Evolutionary conservation across 2,113 vertebrate genomes (phyloP).

Genomic region (Trogon surrucura): DNA sequence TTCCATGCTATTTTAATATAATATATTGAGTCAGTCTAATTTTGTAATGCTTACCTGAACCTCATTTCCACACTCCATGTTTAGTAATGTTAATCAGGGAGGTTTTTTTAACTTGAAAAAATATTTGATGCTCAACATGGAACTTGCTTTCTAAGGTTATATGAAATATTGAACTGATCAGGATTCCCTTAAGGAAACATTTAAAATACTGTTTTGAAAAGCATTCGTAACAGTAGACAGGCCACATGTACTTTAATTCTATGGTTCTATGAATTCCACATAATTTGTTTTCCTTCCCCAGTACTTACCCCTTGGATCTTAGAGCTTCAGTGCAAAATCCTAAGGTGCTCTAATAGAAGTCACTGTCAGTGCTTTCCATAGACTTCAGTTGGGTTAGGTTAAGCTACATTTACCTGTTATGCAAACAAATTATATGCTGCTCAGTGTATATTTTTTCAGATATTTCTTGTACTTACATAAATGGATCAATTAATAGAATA

Average conservation of each 20-base stretch:
- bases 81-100: neutral
- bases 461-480: neutral
- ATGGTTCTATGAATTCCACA: too few species aligned
- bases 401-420: neutral
- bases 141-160: neutral
- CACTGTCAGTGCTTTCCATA: neutral
- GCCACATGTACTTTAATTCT: slow-evolving; percentile 38
- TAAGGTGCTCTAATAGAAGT: neutral
- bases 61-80: neutral
- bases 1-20: neutral
- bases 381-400: neutral
- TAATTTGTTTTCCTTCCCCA: slow-evolving; percentile 56
- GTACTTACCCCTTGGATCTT: slow-evolving; percentile 39
- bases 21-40: neutral
- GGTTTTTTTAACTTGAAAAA: neutral
- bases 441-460: neutral
- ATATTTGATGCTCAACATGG: neutral
- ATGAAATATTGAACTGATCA: neutral
- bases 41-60: neutral
- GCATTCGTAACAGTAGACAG: slow-evolving; percentile 29
- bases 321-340: neutral
- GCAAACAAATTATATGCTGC: neutral
- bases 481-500: neutral
- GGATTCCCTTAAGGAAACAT: neutral
- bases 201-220: slow-evolving; percentile 58